Conservation (phyloP, 2,797 vertebrate species). For the Aselliscus stoliczkanus region DNA sequence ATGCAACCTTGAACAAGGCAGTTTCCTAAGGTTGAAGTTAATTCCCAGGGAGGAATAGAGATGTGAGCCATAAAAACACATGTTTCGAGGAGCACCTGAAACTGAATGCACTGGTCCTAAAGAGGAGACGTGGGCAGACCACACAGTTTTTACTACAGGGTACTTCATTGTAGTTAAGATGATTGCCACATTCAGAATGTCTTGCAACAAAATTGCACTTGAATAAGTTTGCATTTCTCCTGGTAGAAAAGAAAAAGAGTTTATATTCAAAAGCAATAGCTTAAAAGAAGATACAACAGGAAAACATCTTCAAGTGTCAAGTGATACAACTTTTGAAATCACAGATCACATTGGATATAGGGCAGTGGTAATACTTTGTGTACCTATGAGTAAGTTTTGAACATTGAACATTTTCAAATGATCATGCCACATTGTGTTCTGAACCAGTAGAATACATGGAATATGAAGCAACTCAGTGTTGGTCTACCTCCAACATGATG, state of each 20-base stretch:
- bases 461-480: neutral
- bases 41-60: neutral
- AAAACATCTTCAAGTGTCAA: neutral
- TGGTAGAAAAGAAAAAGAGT: neutral
- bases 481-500: neutral
- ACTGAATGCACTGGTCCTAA: neutral
- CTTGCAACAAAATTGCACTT: neutral
- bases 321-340: neutral
- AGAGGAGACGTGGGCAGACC: neutral
- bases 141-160: neutral
- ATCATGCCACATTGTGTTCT: neutral
- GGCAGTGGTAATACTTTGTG: accelerated
- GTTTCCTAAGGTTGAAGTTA: neutral
- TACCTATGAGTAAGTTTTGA: neutral
- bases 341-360: neutral
- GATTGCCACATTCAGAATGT: neutral
- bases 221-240: neutral
- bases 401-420: neutral
- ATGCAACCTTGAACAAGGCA: neutral
- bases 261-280: neutral
- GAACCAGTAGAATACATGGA: neutral
- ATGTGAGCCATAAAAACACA: neutral
- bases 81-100: neutral
- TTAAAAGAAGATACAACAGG: neutral
- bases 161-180: neutral